Percentiles rank a stretch among this genome's conserved stretches.
phyloP scores from a whole-genome alignment of 2,113 vertebrate species.

The Motacilla alba region DNA sequence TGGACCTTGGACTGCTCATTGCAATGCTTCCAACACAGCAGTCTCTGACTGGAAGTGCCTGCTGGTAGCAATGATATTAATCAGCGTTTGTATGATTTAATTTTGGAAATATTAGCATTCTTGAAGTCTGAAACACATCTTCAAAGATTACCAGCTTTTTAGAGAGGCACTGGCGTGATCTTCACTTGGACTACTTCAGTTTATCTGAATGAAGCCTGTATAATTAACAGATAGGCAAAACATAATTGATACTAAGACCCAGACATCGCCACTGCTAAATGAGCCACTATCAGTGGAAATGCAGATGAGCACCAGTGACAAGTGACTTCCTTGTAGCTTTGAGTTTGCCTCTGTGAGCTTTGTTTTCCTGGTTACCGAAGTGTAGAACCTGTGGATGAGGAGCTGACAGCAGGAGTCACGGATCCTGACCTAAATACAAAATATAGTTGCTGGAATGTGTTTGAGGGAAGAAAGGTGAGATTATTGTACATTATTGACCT shows the following conservation, averaged over 20 bases:
- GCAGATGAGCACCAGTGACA: not conserved
- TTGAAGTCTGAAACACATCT: not conserved
- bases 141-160: not conserved
- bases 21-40: not conserved
- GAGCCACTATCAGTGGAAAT: not conserved
- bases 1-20: not conserved
- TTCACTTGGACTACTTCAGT: not conserved
- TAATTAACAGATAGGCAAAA: not conserved
- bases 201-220: not conserved
- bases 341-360: not conserved
- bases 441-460: not conserved
- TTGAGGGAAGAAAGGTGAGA: not conserved
- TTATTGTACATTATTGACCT: not conserved
- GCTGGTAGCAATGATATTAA: not conserved
- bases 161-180: not conserved
- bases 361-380: not conserved
- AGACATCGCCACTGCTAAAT: not conserved
- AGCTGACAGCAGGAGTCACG: not conserved
- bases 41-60: not conserved
- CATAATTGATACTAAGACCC: not conserved
- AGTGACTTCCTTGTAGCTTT: not conserved
- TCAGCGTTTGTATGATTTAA: not conserved
- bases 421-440: not conserved
- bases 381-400: accelerated
- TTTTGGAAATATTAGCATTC: not conserved